Evolutionary conservation across 2,113 vertebrate species (phyloP).

Genomic region (Pangasianodon gigas): DNA sequence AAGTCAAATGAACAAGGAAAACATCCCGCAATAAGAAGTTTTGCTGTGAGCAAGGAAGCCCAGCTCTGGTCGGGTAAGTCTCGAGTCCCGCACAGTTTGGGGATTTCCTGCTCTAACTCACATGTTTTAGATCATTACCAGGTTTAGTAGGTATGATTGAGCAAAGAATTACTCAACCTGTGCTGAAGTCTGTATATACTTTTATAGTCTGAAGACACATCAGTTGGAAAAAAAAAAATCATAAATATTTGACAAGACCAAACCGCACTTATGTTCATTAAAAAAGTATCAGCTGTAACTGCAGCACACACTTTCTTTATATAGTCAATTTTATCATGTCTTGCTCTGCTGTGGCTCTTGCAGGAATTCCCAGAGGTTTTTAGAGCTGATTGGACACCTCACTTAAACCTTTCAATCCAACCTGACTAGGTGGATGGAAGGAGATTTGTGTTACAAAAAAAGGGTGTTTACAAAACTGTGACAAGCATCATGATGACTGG

Average conservation of each 20-base stretch:
- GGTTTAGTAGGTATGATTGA: not conserved
- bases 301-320: not conserved
- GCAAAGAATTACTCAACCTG: not conserved
- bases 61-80: not conserved
- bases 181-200: not conserved
- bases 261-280: not conserved
- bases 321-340: not conserved
- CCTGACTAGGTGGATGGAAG: not conserved
- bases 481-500: not conserved
- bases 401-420: not conserved
- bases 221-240: not conserved
- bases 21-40: not conserved
- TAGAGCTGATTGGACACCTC: not conserved
- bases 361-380: constrained; percentile 2
- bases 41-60: not conserved
- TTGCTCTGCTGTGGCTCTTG: not conserved
- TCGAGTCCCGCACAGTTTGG: not conserved
- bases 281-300: not conserved
- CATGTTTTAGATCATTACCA: not conserved
- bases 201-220: not conserved
- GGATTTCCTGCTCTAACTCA: not conserved
- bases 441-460: not conserved
- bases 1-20: not conserved
- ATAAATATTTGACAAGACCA: not conserved
- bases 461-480: not conserved